Percentiles rank a stretch among this genome's conserved stretches.
Evolutionary conservation across 2,113 vertebrate genomes (phyloP).

Genomic region (Melanostigma gelatinosum): DNA sequence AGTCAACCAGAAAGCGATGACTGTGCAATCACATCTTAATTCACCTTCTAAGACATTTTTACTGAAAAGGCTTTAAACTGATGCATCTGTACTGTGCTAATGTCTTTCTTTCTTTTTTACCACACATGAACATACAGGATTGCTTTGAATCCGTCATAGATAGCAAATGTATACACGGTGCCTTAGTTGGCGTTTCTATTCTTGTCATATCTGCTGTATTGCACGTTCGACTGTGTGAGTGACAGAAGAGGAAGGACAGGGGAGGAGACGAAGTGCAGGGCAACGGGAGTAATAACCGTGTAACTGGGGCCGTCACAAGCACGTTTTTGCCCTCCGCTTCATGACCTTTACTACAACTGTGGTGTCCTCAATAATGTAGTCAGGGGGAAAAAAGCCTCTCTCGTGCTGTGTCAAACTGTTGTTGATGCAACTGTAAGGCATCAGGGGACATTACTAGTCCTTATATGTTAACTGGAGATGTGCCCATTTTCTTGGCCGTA

Average conservation of each 20-base stretch:
- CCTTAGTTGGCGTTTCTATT: conserved; percentile 12
- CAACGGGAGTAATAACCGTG: conserved; percentile 25
- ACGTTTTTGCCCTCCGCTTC: conserved; percentile 22
- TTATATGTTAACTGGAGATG: neutral
- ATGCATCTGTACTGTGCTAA: neutral
- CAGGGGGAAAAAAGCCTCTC: neutral
- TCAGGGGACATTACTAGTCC: neutral
- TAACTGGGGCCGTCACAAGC: conserved; percentile 4
- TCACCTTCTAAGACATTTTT: conserved; percentile 36
- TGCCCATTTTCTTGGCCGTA: neutral
- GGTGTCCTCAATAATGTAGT: conserved; percentile 25
- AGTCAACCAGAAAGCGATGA: conserved; percentile 55
- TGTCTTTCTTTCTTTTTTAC: neutral
- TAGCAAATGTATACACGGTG: neutral
- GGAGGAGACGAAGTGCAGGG: conserved; percentile 6
- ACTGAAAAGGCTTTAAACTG: conserved; percentile 46
- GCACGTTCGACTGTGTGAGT: conserved; percentile 21
- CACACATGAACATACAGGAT: conserved; percentile 1
- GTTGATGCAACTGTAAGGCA: neutral
- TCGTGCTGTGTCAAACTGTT: neutral
- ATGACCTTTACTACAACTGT: conserved; percentile 49
- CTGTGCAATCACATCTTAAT: conserved; percentile 17
- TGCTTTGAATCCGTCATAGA: conserved; percentile 7
- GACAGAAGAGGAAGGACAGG: conserved; percentile 11
- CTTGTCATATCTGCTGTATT: conserved; percentile 15